Evolutionary conservation across 2,797 vertebrate genomes (phyloP), one percentile per base, ranked within the genome.

Genomic region (Euphonia xanthogaster): DNA sequence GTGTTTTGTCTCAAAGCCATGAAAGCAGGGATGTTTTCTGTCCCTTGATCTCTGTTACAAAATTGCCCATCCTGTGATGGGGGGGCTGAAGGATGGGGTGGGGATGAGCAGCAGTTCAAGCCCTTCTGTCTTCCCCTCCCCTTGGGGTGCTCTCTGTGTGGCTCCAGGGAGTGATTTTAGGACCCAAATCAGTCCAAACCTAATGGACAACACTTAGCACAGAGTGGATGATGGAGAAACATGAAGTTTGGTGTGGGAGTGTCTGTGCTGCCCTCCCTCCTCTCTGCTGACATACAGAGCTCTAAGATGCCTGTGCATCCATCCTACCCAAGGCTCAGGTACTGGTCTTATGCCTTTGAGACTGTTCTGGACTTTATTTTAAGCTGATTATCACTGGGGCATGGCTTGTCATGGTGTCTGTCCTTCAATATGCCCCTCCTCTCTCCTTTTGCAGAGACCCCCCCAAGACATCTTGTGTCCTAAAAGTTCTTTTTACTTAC

Each of bases 191-290:
- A 16, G 28, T 31, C 19, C 2, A 2, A 76, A 19, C 30, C 31
- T 72, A 20, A 4, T 58, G 47, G 14, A 20, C 4, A 6, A 6
- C 21, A 10, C 28, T 44, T 14, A 17, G 27, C 0, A 0, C 37
- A 11, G 31, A 16, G 39, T 13, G 27, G 35, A 6, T 77, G 61
- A 35, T 55, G 24, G 21, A 44, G 30, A 30, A 48, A 31, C 0
- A 0, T n/a, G 53, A 20, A 47, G 44, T 18, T 48, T 55, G 53
- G 7, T 39, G 39, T 79, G 51, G 51, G 44, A 54, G 53, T 60
- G 71, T 22, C 35, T 78, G 33, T 80, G 77, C 45, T 71, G 40
- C 62, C 24, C 7, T 72, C 42, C 30, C 17, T 65, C 58, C 44
- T 71, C 5, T 10, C 17, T 6, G 1, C 19, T 51, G 61, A 50